Base-by-base conservation (phyloP, 2,113 vertebrate genomes). In the Geococcyx californianus region DNA sequence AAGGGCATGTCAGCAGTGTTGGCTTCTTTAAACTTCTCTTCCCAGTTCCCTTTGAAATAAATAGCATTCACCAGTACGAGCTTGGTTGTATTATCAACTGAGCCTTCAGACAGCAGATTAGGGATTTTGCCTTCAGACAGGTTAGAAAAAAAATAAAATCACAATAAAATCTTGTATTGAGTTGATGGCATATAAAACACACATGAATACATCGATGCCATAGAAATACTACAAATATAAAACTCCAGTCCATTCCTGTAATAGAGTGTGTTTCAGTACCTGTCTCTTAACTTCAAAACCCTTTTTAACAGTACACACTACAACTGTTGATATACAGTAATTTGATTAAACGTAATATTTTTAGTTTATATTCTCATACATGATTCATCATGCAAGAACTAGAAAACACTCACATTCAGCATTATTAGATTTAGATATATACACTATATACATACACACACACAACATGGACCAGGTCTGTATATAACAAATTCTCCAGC, bases 41-140 rank as follows among this genome's bases (percentile, higher is more conserved):
- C 95, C 99, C 99, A 99, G 47, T 95, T 98, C 3, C 98, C 99
- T 94, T 99, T 99, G 97, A 99, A 99, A 97, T 99, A 99, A 95
- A 99, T 98, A 72, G 99, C 99, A 4, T 99, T 99, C 84, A 99
- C 99, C 49, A 99, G 93, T 70, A 98, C 98, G 3, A 99, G 87
- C 87, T 90, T 98, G 8, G 99, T 99, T 75, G 74, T 96, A 19
- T 17, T 16, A 21, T 90, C 89, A 70, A 99, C 95, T 36, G 95
- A 92, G 44, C 98, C 98, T 51, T 95, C 51, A 87, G 98, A 95
- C 60, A 99, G 94, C 40, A 99, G 96, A 40, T 99, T 90, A 17
- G 97, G 98, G 86, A 99, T 99, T 98, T 99, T 99, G 93, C 98
- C 99, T 99, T 87, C 75, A 92, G 93, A 90, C 31, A 68, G 8